phyloP scores from a whole-genome alignment of 2,888 invertebrate genomes.

The Eristalis pertinax region DNA sequence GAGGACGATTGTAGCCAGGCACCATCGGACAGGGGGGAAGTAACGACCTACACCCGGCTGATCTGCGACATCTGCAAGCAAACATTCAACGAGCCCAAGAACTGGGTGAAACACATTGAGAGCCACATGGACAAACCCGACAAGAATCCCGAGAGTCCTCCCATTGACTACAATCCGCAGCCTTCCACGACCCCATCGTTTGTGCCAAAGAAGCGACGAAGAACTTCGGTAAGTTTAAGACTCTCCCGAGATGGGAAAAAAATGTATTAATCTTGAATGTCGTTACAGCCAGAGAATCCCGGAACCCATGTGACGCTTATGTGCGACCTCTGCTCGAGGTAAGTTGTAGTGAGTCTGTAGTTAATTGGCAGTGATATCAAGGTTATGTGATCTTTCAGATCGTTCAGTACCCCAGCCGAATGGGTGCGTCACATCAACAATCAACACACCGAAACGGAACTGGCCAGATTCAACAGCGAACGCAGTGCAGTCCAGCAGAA shows the following conservation, averaged over 20 bases:
- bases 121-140: constrained; percentile 86
- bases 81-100: constrained; percentile 90
- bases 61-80: constrained; percentile 92
- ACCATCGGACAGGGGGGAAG: constrained; percentile 72
- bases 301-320: constrained; percentile 51
- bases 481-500: constrained; percentile 44
- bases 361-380: not conserved
- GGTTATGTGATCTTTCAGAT: constrained; percentile 73
- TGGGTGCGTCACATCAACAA: constrained; percentile 94
- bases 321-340: constrained; percentile 64
- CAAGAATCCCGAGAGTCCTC: constrained; percentile 72
- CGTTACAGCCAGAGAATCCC: constrained; percentile 29
- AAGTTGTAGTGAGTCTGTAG: not conserved
- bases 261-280: not conserved
- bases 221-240: constrained; percentile 82
- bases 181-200: constrained; percentile 73
- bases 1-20: constrained; percentile 79
- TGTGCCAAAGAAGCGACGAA: constrained; percentile 82
- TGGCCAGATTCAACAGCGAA: constrained; percentile 84
- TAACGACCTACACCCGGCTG: constrained; percentile 86
- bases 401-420: constrained; percentile 90
- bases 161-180: constrained; percentile 52
- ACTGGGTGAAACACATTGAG: constrained; percentile 92
- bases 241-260: not conserved
- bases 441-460: constrained; percentile 90